phyloP scores from a whole-genome alignment of 1,140 invertebrate species.

The Scaptomyza graminum region DNA sequence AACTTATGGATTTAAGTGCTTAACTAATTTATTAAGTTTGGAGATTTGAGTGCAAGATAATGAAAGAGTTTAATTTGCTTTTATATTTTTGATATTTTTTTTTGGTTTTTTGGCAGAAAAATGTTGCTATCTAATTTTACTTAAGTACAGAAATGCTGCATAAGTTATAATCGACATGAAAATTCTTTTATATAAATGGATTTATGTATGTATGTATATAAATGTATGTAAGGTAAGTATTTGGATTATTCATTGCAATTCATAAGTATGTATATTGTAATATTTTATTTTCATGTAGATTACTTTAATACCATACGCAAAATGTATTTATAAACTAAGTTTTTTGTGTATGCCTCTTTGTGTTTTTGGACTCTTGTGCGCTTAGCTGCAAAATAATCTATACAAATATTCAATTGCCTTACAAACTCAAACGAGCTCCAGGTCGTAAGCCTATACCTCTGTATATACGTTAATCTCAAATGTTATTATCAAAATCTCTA shows the following conservation, averaged over 20 bases:
- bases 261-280: constrained; percentile 36
- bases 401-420: constrained; percentile 66
- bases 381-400: constrained; percentile 71
- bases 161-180: constrained; percentile 75
- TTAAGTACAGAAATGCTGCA: constrained; percentile 65
- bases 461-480: constrained; percentile 56
- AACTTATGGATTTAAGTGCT: constrained; percentile 29
- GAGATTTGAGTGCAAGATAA: constrained; percentile 52
- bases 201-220: constrained; percentile 33
- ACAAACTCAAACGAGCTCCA: constrained; percentile 49
- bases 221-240: constrained; percentile 15
- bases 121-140: constrained; percentile 75
- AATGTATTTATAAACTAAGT: constrained; percentile 50
- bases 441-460: constrained; percentile 50
- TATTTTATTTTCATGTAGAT: constrained; percentile 53
- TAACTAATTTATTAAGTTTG: constrained; percentile 15
- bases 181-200: constrained; percentile 50
- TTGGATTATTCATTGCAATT: constrained; percentile 60
- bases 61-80: constrained; percentile 46
- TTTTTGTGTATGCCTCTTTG: constrained; percentile 5
- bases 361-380: constrained; percentile 71
- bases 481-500: constrained; percentile 74
- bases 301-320: constrained; percentile 57
- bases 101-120: constrained; percentile 62
- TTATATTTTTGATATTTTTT: constrained; percentile 33